Evolutionary conservation across 2,797 vertebrate species (phyloP).

Genomic region (Lepus townsendii): DNA sequence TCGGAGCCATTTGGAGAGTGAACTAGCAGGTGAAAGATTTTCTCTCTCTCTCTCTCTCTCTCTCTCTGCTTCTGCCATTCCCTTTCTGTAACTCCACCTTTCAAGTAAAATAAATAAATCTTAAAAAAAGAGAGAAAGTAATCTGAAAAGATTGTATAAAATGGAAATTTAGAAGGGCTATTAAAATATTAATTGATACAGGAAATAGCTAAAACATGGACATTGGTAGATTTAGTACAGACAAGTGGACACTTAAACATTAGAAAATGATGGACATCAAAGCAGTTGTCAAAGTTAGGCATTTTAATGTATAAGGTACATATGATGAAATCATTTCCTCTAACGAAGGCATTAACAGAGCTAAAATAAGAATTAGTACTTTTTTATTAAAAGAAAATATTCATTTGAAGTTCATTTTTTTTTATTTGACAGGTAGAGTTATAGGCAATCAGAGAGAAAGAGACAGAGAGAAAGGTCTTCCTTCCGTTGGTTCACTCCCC

Average conservation of each 20-base stretch:
- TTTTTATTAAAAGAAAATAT: neutral
- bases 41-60: no score
- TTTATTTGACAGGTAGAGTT: no score
- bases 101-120: no score
- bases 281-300: neutral
- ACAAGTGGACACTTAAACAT: neutral
- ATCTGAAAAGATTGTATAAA: neutral
- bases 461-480: no score
- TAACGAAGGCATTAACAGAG: neutral
- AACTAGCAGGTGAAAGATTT: no score
- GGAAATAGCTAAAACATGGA: neutral
- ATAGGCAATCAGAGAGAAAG: no score
- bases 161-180: constrained; percentile 28
- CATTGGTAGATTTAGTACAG: neutral
- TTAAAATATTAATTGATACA: constrained; percentile 18
- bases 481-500: no score
- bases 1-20: no score
- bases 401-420: constrained; percentile 15
- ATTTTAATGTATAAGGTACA: constrained; percentile 13
- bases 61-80: no score
- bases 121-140: no score
- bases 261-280: constrained; percentile 17
- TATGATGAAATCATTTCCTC: neutral
- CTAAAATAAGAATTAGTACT: neutral
- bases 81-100: no score